Conservation (phyloP, 2,113 vertebrate species). For the Tringa solitaria region DNA sequence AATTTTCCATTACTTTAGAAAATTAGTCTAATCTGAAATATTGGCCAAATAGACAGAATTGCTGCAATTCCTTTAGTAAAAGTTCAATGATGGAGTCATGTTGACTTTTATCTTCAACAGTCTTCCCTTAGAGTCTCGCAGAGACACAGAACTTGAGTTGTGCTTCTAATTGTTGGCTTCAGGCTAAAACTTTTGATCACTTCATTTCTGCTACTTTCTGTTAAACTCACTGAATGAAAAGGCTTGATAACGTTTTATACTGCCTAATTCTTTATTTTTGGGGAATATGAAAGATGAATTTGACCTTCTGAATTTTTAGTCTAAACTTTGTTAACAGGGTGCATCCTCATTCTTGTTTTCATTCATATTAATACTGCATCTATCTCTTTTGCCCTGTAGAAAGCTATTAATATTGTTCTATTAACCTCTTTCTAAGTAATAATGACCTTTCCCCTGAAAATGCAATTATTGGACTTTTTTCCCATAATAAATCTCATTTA, state of each 20-base stretch:
- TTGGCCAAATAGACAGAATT: slow-evolving; percentile 1
- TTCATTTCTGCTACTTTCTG: slow-evolving; percentile 35
- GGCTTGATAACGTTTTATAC: slow-evolving; percentile 55
- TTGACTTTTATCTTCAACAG: slow-evolving; percentile 43
- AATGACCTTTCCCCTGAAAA: slow-evolving; percentile 67
- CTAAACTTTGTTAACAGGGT: slow-evolving; percentile 46
- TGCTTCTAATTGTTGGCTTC: slow-evolving; percentile 50
- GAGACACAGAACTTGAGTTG: slow-evolving; percentile 3
- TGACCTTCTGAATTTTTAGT: slow-evolving; percentile 63
- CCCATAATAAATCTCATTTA: slow-evolving; percentile 75
- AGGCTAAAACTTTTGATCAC: slow-evolving; percentile 58
- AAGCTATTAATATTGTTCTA: slow-evolving; percentile 66
- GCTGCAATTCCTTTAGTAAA: not conserved
- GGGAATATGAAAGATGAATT: slow-evolving; percentile 20
- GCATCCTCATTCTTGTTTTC: slow-evolving; percentile 67
- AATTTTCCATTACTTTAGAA: slow-evolving; percentile 33
- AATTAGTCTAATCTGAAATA: slow-evolving; percentile 42
- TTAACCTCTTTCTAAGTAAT: slow-evolving; percentile 63
- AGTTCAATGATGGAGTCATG: not conserved
- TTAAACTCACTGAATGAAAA: slow-evolving; percentile 29
- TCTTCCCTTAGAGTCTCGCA: slow-evolving; percentile 16
- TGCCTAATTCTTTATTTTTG: slow-evolving; percentile 62
- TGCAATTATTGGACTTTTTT: slow-evolving; percentile 73
- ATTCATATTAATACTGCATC: slow-evolving; percentile 66
- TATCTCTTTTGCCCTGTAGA: slow-evolving; percentile 54